Evolutionary conservation across 2,113 vertebrate genomes (phyloP).

Genomic region (Lucifuga dentata): DNA sequence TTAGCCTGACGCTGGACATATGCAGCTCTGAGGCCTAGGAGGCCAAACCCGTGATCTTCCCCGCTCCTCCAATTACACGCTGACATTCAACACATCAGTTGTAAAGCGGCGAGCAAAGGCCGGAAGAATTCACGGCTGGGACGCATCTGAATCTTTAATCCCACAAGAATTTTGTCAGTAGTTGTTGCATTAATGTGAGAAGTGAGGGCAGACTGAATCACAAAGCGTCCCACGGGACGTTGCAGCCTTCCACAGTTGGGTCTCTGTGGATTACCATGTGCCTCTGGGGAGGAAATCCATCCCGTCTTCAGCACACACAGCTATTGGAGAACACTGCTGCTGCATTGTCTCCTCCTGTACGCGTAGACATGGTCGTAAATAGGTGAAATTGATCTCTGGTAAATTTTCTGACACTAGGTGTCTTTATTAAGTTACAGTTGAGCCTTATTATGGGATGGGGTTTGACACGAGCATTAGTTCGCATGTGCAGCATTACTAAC

Average conservation of each 20-base stretch:
- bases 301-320: conserved; percentile 3
- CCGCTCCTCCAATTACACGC: conserved; percentile 60
- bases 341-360: conserved; percentile 39
- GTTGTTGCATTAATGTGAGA: conserved; percentile 45
- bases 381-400: conserved; percentile 52
- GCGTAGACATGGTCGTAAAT: conserved; percentile 34
- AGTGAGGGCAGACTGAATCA: conserved; percentile 26
- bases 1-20: conserved; percentile 37
- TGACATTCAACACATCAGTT: conserved; percentile 60
- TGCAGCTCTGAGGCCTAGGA: conserved; percentile 32
- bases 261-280: conserved; percentile 10
- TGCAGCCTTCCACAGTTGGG: neutral
- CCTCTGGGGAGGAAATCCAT: conserved; percentile 58
- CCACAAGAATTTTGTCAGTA: conserved; percentile 46
- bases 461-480: neutral
- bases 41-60: conserved; percentile 23
- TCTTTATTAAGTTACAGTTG: conserved; percentile 18
- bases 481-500: too few species aligned
- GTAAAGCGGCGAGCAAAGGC: conserved; percentile 29
- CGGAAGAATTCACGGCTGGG: conserved; percentile 46
- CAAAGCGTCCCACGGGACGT: conserved; percentile 17
- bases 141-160: conserved; percentile 39
- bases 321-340: conserved; percentile 20
- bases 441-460: neutral
- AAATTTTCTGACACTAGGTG: conserved; percentile 25